Evolutionary conservation across 1,140 invertebrate genomes (phyloP).

Genomic region (Drosophila bocki): DNA sequence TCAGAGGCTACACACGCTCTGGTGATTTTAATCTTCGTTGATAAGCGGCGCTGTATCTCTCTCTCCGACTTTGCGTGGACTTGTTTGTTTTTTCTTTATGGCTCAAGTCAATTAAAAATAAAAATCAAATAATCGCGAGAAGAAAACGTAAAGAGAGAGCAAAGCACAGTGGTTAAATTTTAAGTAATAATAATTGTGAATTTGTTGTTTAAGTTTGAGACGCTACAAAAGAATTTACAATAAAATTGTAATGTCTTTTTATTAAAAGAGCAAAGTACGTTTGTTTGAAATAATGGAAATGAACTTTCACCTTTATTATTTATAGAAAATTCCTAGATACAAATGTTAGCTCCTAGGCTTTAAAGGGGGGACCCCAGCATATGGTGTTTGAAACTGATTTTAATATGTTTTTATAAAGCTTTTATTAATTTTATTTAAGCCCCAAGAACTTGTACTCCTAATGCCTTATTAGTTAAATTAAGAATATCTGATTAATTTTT

Average conservation of each 20-base stretch:
- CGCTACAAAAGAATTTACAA: not conserved
- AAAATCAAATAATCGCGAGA: constrained; percentile 23
- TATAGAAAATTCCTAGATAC: not conserved
- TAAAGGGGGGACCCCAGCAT: not conserved
- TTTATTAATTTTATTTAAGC: not conserved
- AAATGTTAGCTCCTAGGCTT: not conserved
- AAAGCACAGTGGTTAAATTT: constrained; percentile 13
- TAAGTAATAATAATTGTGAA: not conserved
- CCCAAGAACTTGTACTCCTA: not conserved
- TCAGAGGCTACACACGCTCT: constrained; percentile 61
- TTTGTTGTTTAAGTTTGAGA: not conserved
- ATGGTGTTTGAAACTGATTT: not conserved
- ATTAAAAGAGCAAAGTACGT: not conserved
- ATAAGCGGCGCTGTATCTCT: constrained; percentile 52
- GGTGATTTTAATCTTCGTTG: constrained; percentile 35
- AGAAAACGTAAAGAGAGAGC: not conserved
- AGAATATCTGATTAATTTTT: not conserved
- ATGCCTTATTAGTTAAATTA: not conserved
- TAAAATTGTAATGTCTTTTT: not conserved
- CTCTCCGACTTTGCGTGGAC: constrained; percentile 15
- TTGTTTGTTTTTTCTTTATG: constrained; percentile 33
- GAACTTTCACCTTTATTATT: not conserved
- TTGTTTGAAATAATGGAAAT: not conserved
- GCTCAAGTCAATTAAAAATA: constrained; percentile 61
- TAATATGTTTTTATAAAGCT: not conserved